Conservation (phyloP, 2,113 vertebrate genomes). For the Montifringilla adamsi region DNA sequence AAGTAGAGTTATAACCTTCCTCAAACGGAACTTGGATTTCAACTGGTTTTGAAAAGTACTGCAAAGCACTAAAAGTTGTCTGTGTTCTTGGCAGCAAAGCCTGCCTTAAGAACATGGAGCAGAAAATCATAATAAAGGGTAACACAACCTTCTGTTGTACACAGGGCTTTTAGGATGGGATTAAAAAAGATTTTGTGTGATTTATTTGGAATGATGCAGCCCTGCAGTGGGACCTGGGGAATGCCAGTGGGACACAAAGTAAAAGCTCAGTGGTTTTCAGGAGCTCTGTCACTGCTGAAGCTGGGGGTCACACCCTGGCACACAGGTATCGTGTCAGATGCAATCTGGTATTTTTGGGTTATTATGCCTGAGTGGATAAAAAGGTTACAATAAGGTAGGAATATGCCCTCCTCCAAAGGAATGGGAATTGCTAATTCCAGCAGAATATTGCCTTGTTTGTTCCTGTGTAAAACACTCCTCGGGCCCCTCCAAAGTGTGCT, state of each 20-base stretch:
- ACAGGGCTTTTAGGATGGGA: not conserved
- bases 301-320: not conserved
- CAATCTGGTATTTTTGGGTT: not conserved
- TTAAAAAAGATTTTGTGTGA: not conserved
- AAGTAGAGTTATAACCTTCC: not conserved
- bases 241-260: fast-evolving
- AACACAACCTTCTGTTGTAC: not conserved
- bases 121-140: not conserved
- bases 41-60: not conserved
- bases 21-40: not conserved
- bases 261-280: not conserved
- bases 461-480: not conserved
- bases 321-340: not conserved
- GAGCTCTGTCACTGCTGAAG: not conserved
- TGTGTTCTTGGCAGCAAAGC: not conserved
- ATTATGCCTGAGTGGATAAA: not conserved
- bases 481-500: not conserved
- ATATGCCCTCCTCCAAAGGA: not conserved
- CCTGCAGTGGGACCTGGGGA: not conserved
- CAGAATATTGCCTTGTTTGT: not conserved
- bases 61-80: not conserved
- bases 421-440: not conserved
- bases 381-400: not conserved
- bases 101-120: not conserved
- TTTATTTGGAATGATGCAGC: not conserved